Evolutionary conservation across 30 jellyfish, hydroid and myxozoan species (phyloP).

Genomic region (Pelagia noctiluca): DNA sequence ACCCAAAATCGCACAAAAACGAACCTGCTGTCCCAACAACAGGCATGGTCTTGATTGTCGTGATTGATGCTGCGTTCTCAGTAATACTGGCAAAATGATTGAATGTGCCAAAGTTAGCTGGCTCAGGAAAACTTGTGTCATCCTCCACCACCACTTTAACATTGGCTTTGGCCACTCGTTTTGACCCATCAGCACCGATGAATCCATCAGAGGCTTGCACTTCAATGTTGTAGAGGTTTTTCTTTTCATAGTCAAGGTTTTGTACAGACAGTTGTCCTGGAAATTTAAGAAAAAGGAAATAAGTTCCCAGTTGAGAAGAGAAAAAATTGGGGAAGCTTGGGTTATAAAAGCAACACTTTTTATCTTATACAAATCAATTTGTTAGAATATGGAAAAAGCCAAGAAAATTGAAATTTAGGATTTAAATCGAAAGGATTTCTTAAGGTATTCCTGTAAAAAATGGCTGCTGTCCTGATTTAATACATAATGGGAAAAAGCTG

Average conservation of each 20-base stretch:
- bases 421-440: too few relatives aligned
- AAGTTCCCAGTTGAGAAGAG: not conserved
- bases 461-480: too few relatives aligned
- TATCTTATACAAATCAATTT: too few relatives aligned
- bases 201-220: slow-evolving; percentile 86
- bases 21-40: slow-evolving; percentile 69
- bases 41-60: slow-evolving; percentile 53
- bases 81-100: slow-evolving; percentile 48
- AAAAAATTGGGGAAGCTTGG: not conserved
- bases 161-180: slow-evolving; percentile 62
- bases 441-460: too few relatives aligned
- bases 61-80: slow-evolving; percentile 61
- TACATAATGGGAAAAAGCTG: too few relatives aligned
- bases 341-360: not conserved
- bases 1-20: slow-evolving; percentile 85
- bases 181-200: not conserved
- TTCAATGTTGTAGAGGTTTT: slow-evolving; percentile 53
- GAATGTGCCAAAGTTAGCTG: slow-evolving; percentile 79
- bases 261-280: slow-evolving; percentile 92
- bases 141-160: slow-evolving; percentile 81
- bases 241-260: slow-evolving; percentile 79
- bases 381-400: too few relatives aligned
- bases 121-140: slow-evolving; percentile 66
- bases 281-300: not conserved
- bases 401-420: too few relatives aligned